Percentiles rank a stretch among this genome's conserved stretches.
Evolutionary conservation across 1,140 invertebrate genomes (phyloP).

Genomic region (Caenorhabditis tropicalis): DNA sequence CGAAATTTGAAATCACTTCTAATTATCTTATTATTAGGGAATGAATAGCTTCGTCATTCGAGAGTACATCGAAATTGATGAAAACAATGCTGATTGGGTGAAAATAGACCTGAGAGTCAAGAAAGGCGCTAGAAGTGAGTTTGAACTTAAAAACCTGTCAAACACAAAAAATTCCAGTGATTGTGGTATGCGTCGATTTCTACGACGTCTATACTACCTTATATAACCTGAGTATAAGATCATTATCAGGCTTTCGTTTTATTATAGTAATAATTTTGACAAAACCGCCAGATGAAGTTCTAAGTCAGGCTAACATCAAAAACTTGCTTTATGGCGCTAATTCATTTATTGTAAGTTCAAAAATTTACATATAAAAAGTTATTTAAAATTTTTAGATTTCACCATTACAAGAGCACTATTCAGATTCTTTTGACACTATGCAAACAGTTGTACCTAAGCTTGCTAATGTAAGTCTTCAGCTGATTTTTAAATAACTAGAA

Average conservation of each 20-base stretch:
- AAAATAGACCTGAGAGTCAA: not conserved
- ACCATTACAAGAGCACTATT: not conserved
- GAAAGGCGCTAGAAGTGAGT: not conserved
- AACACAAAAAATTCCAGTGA: not conserved
- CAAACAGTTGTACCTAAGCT: not conserved
- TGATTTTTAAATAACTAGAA: not conserved
- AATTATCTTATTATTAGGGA: not conserved
- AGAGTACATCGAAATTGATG: constrained; percentile 16
- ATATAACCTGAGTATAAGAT: not conserved
- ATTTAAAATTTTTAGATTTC: not conserved
- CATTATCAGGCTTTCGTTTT: not conserved
- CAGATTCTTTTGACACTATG: not conserved
- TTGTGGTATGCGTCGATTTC: constrained; percentile 12
- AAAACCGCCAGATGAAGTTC: constrained; percentile 5
- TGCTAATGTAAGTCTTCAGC: not conserved
- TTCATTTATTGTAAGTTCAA: not conserved
- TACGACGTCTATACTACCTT: not conserved
- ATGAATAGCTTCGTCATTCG: not conserved
- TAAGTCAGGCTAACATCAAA: not conserved
- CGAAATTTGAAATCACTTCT: not conserved
- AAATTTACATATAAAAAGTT: not conserved
- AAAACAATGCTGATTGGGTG: not conserved
- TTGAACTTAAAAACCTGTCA: not conserved
- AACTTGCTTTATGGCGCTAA: not conserved
- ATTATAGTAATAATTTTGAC: not conserved